phyloP scores from a whole-genome alignment of 2,888 invertebrate species.

The Drosophila parthenogenetica region DNA sequence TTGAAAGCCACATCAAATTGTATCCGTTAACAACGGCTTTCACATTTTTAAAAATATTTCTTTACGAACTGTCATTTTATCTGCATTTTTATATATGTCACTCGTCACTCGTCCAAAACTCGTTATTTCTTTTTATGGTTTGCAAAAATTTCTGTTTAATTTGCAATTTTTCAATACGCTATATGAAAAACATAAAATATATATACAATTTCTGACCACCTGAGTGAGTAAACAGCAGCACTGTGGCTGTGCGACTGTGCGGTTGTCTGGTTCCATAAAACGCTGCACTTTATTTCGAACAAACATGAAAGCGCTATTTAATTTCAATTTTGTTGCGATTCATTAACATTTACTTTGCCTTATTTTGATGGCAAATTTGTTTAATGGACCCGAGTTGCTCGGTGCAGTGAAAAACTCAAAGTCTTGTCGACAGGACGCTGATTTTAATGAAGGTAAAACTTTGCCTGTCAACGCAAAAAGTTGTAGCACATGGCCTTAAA shows the following conservation, averaged over 20 bases:
- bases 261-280: not conserved
- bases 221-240: constrained; percentile 46
- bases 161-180: constrained; percentile 57
- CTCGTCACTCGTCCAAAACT: constrained; percentile 22
- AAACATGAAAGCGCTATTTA: constrained; percentile 39
- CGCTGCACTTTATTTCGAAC: constrained; percentile 12
- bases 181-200: not conserved
- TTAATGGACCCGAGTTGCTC: constrained; percentile 34
- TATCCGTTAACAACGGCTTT: not conserved
- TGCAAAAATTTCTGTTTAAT: constrained; percentile 69
- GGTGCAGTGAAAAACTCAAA: not conserved
- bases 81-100: constrained; percentile 42
- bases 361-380: constrained; percentile 37
- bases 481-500: constrained; percentile 33
- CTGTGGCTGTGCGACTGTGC: constrained; percentile 20
- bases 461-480: constrained; percentile 48
- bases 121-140: constrained; percentile 57
- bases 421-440: constrained; percentile 9
- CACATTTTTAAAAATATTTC: constrained; percentile 23
- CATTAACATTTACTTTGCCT: constrained; percentile 56
- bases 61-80: constrained; percentile 7
- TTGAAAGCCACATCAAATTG: not conserved
- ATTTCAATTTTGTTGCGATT: constrained; percentile 47
- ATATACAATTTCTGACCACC: constrained; percentile 5
- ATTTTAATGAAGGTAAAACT: constrained; percentile 69